Conservation (phyloP, 2,888 invertebrate genomes). For the Pammene aurita region DNA sequence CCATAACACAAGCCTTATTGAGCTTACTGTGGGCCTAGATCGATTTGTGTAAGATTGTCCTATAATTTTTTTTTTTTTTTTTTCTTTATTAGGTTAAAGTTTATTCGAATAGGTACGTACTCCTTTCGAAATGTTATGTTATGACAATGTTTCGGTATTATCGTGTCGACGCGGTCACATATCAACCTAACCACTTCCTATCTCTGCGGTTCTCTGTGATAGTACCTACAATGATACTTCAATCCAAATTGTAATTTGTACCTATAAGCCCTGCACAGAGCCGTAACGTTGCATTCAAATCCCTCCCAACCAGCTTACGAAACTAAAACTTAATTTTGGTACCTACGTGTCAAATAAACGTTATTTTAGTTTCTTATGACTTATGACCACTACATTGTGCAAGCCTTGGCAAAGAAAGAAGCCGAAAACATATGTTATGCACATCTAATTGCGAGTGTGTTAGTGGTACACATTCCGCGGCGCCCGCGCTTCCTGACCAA, state of each 20-base stretch:
- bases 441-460: conserved; percentile 37
- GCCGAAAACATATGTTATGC: too few relatives aligned
- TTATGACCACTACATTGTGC: conserved; percentile 2
- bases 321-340: too few relatives aligned
- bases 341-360: too few relatives aligned
- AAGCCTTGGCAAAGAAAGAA: conserved; percentile 17
- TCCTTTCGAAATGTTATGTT: not conserved
- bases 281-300: too few relatives aligned
- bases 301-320: too few relatives aligned
- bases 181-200: conserved; percentile 1
- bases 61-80: too few relatives aligned
- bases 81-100: not conserved
- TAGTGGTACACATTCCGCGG: conserved; percentile 32
- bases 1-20: too few relatives aligned
- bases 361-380: not conserved
- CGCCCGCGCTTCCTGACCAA: conserved; percentile 23
- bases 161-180: not conserved
- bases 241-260: too few relatives aligned
- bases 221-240: too few relatives aligned
- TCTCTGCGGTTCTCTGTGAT: not conserved
- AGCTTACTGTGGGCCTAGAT: too few relatives aligned
- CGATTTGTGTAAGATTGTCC: too few relatives aligned
- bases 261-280: too few relatives aligned
- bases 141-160: not conserved
- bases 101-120: not conserved